Conservation (phyloP, 2,113 vertebrate species). For the Pelodiscus sinensis region DNA sequence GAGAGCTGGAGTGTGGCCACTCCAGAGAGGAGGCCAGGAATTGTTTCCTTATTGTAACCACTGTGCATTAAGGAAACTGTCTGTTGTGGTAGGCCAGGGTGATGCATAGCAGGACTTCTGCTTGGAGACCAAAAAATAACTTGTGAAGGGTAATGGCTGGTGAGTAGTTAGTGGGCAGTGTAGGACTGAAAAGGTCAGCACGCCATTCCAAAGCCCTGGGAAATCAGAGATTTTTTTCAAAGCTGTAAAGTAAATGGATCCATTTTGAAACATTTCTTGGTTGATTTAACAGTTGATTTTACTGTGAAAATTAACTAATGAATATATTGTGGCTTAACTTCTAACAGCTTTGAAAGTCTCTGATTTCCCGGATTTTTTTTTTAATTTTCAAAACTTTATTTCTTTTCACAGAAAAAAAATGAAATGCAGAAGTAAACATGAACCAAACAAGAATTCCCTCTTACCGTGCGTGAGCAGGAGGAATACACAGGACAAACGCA, state of each 20-base stretch:
- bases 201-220: background rate
- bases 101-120: fast-evolving
- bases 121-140: background rate
- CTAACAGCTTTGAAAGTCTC: conserved; percentile 49
- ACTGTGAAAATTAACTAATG: background rate
- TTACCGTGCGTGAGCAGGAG: conserved; percentile 44
- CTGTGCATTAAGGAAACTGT: background rate
- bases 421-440: conserved; percentile 64
- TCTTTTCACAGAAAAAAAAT: conserved; percentile 75
- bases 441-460: conserved; percentile 53
- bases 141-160: fast-evolving
- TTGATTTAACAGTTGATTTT: background rate
- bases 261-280: background rate
- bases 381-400: conserved; percentile 72
- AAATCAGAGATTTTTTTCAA: background rate
- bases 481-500: conserved; percentile 19
- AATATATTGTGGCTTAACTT: background rate
- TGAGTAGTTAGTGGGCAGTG: fast-evolving
- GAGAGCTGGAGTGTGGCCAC: fast-evolving
- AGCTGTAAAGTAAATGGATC: conserved; percentile 2
- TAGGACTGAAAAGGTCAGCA: background rate
- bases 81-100: fast-evolving
- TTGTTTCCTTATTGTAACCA: background rate
- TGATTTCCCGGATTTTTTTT: background rate
- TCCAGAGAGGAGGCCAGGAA: background rate